A percentile compares a stretch with the other conserved stretches of the same genome.
phyloP scores from a whole-genome alignment of 2,888 invertebrate genomes.

The Barypeithes pellucidus region DNA sequence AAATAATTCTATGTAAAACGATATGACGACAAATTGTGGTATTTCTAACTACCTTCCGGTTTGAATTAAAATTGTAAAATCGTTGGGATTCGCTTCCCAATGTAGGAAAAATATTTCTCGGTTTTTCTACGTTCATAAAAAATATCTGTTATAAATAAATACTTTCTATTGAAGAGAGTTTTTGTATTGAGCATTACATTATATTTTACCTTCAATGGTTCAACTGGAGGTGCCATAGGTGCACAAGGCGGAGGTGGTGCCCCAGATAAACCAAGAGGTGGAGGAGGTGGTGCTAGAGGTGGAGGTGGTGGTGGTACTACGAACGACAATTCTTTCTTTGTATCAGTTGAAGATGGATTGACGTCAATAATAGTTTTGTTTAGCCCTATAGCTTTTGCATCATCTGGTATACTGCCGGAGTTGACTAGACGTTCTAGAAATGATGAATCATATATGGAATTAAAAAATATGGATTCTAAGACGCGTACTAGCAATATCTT shows the following conservation, averaged over 20 bases:
- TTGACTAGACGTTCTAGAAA: constrained; percentile 85
- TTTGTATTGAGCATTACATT: not conserved
- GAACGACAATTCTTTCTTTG: constrained; percentile 61
- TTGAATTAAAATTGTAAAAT: too few relatives aligned
- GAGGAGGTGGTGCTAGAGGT: constrained; percentile 71
- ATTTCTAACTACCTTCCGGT: too few relatives aligned
- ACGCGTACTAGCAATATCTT: too few relatives aligned
- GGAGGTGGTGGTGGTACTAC: constrained; percentile 67
- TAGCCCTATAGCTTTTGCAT: constrained; percentile 84
- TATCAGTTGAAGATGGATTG: constrained; percentile 38
- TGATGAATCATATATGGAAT: not conserved
- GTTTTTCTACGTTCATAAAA: too few relatives aligned
- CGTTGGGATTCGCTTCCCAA: too few relatives aligned
- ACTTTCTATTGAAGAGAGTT: too few relatives aligned
- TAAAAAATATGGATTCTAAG: too few relatives aligned
- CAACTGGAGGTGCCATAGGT: constrained; percentile 75
- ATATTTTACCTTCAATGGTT: constrained; percentile 70
- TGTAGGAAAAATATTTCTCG: too few relatives aligned
- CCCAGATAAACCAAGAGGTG: constrained; percentile 75
- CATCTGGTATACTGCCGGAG: constrained; percentile 94
- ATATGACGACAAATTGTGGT: too few relatives aligned
- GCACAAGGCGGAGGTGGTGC: constrained; percentile 77
- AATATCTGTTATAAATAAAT: too few relatives aligned
- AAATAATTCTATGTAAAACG: not conserved
- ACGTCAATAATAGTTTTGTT: constrained; percentile 63